These are phyloP conservation scores for Condylura cristata DNA, from an alignment of 2,113 vertebrate species.

Conservation along the genomic window DNA sequence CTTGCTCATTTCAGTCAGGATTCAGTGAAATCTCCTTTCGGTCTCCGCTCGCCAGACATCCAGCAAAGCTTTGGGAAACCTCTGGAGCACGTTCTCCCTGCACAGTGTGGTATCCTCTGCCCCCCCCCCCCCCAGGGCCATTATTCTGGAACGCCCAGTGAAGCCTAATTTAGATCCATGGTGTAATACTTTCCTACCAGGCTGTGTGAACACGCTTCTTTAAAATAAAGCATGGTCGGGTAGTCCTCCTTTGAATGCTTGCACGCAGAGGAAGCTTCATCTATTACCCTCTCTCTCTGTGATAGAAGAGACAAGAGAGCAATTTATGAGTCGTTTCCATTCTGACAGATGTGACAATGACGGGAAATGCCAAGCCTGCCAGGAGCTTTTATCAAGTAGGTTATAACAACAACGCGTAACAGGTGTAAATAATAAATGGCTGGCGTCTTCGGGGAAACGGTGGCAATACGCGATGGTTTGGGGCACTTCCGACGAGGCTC, in stretches of 20 bases:
- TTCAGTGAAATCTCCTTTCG: slow-evolving; percentile 56
- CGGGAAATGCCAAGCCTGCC: slow-evolving; percentile 89
- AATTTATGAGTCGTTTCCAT: slow-evolving; percentile 87
- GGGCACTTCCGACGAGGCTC: slow-evolving; percentile 92
- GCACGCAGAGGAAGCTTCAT: slow-evolving; percentile 78
- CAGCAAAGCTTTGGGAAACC: slow-evolving; percentile 34
- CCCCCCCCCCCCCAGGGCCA: slow-evolving; percentile 31
- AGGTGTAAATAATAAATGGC: slow-evolving; percentile 96
- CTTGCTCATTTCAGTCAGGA: slow-evolving; percentile 32
- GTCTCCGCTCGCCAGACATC: slow-evolving; percentile 49
- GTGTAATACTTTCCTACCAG: slow-evolving; percentile 70
- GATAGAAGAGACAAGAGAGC: slow-evolving; percentile 81
- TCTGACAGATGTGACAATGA: slow-evolving; percentile 91
- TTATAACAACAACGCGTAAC: slow-evolving; percentile 94
- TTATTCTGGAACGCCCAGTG: slow-evolving; percentile 59
- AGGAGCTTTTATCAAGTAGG: slow-evolving; percentile 93
- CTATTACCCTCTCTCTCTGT: slow-evolving; percentile 77
- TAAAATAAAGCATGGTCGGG: slow-evolving; percentile 78
- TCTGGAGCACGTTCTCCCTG: slow-evolving; percentile 28
- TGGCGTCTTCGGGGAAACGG: slow-evolving; percentile 88
- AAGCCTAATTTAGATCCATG: slow-evolving; percentile 68
- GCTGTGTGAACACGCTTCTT: slow-evolving; percentile 68
- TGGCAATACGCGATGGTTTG: slow-evolving; percentile 90
- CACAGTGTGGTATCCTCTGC: slow-evolving; percentile 44
- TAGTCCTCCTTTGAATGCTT: not conserved